A percentile compares a stretch with the other conserved stretches of the same genome.
Conservation (phyloP, 2,888 invertebrate genomes). For the Coleophora deauratella region DNA sequence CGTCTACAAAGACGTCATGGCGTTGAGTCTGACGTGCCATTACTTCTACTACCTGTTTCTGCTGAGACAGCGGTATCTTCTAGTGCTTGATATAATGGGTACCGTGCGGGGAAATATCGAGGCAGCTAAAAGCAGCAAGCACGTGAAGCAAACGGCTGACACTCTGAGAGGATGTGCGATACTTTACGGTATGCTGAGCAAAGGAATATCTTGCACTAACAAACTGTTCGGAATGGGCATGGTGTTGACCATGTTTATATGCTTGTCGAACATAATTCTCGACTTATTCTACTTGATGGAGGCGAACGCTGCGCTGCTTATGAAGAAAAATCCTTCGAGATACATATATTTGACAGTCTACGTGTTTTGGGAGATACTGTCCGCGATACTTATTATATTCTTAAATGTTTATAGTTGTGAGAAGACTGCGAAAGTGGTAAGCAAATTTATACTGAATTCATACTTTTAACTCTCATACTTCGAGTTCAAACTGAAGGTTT, state of each 20-base stretch:
- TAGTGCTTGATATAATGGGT: no score
- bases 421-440: background rate
- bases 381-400: background rate
- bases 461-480: no score
- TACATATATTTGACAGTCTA: background rate
- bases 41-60: background rate
- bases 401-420: conserved; percentile 1
- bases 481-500: no score
- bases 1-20: background rate
- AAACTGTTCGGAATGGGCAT: background rate
- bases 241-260: background rate
- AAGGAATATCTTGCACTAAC: background rate
- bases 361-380: conserved; percentile 2
- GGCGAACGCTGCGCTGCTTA: background rate
- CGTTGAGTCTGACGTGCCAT: background rate
- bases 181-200: background rate
- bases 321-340: background rate
- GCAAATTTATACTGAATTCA: background rate
- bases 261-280: background rate
- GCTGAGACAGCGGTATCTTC: background rate
- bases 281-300: background rate
- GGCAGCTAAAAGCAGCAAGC: no score
- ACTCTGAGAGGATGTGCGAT: background rate
- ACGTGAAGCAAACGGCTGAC: no score
- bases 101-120: no score